Base-by-base conservation (phyloP, 2,113 vertebrate species). In the Pagrus major region DNA sequence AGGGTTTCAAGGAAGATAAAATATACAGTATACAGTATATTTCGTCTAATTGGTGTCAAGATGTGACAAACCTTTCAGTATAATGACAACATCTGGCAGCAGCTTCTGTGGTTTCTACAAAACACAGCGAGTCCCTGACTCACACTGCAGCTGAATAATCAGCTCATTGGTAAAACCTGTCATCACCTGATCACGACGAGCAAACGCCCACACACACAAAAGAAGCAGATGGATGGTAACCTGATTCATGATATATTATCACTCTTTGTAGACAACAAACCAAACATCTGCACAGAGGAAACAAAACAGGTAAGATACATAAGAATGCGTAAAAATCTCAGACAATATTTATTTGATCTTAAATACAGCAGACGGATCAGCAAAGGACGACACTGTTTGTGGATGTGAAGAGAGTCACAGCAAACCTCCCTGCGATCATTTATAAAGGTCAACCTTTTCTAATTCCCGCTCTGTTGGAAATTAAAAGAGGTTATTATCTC, bases 161-260 rank as follows among this genome's bases (percentile, higher is more conserved):
- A 41, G 5, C 33, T 84, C 41, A 35, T 9, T 71, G 33, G 14
- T 18, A 76, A 56, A 71, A 69, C 76, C 51, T 83, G 64, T 31
- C 42, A 16, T 16, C 49, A 37, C n/a, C 63, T 37, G 59, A 49
- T 35, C n/a, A 41, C 31, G 6, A 5, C 20, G 15, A 71, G 18
- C 47, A 67, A 63, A 68, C 39, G 33, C 8, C n/a, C 52, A 61
- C 8, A 27, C 52, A 61, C 44, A 47, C 35, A 66, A 49, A 27
- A 47, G 55, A 51, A 33, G 59, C 78, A 69, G 78, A 63, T 74
- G 70, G 31, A 44, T 23, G 27, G 37, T 6, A 10, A n/a, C 70
- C 46, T 25, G 3, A 55, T 35, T 49, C 10, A 23, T 21, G 46
- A 37, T 54, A 63, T 27, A 71, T 41, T 25, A 58, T 51, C 6